phyloP scores from a whole-genome alignment of 2,888 invertebrate species.

The Spisula solida region DNA sequence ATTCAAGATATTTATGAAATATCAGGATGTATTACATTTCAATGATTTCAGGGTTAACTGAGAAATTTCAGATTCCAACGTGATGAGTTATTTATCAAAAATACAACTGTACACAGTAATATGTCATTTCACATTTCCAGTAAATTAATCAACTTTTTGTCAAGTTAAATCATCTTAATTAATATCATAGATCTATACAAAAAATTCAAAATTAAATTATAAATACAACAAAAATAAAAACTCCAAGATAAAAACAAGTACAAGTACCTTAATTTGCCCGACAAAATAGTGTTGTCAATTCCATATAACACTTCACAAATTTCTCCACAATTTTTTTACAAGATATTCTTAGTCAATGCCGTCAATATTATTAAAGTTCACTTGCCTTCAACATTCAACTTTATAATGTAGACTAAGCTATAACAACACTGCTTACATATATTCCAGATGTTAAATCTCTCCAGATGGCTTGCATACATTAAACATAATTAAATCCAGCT shows the following conservation, averaged over 20 bases:
- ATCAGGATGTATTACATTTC: constrained; percentile 32
- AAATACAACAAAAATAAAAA: neutral
- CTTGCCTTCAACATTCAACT: constrained; percentile 37
- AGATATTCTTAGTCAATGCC: constrained; percentile 15
- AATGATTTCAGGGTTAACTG: constrained; percentile 30
- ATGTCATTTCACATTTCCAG: neutral
- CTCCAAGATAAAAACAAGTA: constrained; percentile 2
- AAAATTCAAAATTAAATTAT: constrained; percentile 17
- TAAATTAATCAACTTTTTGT: neutral
- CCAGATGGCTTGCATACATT: constrained; percentile 65
- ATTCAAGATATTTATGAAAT: constrained; percentile 51
- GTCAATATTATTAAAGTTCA: constrained; percentile 15
- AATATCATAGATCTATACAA: neutral
- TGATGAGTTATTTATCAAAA: constrained; percentile 24
- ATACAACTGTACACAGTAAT: neutral
- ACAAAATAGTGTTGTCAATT: neutral
- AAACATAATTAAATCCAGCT: constrained; percentile 66
- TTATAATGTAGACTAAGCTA: constrained; percentile 44
- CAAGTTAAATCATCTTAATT: neutral
- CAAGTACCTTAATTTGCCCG: neutral
- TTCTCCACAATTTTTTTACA: constrained; percentile 12
- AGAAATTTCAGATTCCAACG: constrained; percentile 30
- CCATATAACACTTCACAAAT: constrained; percentile 14
- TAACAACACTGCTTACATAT: constrained; percentile 48
- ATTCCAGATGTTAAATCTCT: constrained; percentile 67